A percentile compares a stretch with the other conserved stretches of the same genome.
phyloP scores from a whole-genome alignment of 2,113 vertebrate genomes.

The Ellobius talpinus region DNA sequence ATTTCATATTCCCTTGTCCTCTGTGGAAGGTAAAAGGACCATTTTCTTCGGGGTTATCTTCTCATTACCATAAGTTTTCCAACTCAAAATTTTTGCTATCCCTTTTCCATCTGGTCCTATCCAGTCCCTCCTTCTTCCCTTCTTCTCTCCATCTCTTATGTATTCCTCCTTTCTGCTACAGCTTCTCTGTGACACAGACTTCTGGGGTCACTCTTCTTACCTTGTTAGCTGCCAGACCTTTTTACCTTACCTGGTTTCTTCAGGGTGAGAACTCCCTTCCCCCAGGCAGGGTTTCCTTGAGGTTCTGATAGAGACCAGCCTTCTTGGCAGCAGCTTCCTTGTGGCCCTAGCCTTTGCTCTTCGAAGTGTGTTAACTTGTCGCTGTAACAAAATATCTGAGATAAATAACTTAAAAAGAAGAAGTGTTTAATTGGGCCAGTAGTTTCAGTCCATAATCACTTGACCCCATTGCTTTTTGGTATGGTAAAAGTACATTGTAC shows the following conservation, averaged over 20 bases:
- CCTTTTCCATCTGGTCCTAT: background rate
- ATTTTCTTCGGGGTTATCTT: slow-evolving; percentile 76
- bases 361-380: background rate
- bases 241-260: background rate
- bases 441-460: background rate
- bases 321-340: background rate
- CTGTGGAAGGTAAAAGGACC: slow-evolving; percentile 88
- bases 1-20: slow-evolving; percentile 90
- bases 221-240: too few relatives aligned
- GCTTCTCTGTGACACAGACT: background rate
- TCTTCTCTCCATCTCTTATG: background rate
- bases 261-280: background rate
- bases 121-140: background rate
- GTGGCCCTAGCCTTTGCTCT: background rate
- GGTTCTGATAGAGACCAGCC: background rate
- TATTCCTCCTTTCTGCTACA: background rate
- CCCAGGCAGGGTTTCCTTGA: background rate
- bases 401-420: background rate
- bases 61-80: slow-evolving; percentile 57
- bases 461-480: background rate
- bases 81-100: background rate
- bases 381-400: background rate
- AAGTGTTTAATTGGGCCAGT: background rate
- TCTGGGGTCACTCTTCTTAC: background rate
- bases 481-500: background rate